phyloP scores from a whole-genome alignment of 1,140 invertebrate species.

The Amphibalanus amphitrite region DNA sequence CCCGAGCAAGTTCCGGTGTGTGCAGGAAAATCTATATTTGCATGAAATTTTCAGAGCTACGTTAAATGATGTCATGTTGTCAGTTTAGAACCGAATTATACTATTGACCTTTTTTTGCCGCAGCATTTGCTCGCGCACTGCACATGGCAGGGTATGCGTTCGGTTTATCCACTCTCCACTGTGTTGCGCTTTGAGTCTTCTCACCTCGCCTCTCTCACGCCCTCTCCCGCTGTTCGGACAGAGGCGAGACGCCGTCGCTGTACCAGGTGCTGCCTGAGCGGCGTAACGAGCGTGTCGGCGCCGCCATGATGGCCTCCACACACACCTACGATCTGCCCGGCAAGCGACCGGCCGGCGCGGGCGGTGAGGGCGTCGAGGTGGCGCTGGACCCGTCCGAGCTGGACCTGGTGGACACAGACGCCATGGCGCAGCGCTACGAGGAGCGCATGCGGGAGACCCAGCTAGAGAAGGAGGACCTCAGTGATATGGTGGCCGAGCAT shows the following conservation, averaged over 20 bases:
- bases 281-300: conserved; percentile 68
- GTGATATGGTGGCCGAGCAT: conserved; percentile 96
- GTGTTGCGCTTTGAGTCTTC: too few relatives aligned
- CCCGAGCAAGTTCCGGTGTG: too few relatives aligned
- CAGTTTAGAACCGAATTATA: too few relatives aligned
- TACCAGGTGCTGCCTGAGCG: conserved; percentile 92
- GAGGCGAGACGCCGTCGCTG: conserved; percentile 66
- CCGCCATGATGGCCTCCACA: conserved; percentile 85
- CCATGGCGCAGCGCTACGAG: conserved; percentile 92
- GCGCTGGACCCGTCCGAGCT: conserved; percentile 93
- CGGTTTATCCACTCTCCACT: too few relatives aligned
- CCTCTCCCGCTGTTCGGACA: background rate
- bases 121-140: too few relatives aligned
- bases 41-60: too few relatives aligned
- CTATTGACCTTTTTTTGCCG: too few relatives aligned
- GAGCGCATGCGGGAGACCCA: conserved; percentile 86
- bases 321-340: conserved; percentile 78
- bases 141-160: too few relatives aligned
- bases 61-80: too few relatives aligned
- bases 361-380: conserved; percentile 53
- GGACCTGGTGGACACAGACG: conserved; percentile 76
- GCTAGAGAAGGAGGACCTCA: conserved; percentile 84
- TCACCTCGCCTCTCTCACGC: too few relatives aligned
- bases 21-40: too few relatives aligned
- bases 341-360: conserved; percentile 14